Base-by-base conservation (phyloP, 2,113 vertebrate species). In the Rhabdomys dilectus region DNA sequence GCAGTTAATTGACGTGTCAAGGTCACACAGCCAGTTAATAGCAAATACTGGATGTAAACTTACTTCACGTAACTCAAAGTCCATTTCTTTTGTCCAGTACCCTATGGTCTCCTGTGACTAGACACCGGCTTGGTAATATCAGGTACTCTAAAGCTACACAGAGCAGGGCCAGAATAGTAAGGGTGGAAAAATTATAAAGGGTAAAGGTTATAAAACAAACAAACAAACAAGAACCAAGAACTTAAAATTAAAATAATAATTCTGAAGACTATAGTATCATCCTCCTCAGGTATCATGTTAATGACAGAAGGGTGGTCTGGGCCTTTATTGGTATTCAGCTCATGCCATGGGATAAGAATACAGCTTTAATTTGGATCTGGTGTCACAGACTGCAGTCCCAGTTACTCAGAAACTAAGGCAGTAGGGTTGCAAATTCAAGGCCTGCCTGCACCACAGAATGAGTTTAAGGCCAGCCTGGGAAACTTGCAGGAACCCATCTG, bases 151-250 rank as follows among this genome's bases (percentile, higher is more conserved):
- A 13, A 36, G 31, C 0, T 64, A 81, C n/a, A 94, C 0, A 72
- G 80, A 66, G 48, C 39, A 90, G 8, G 58, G 22, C 15, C 70
- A 90, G 75, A 42, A 51, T 31, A 93, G 19, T n/a, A 29, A 94
- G 9, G 21, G 29, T 36, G 8, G 39, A 82, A 91, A 81, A 45
- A 92, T 84, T 93, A 58, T 56, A 62, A 53, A 53, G 12, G 84
- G 42, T 96, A 97, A 97, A 93, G 53, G 56, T 72, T 15, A 82
- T 45, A 45, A 45, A 77, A 81, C 39, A 88, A 31, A 56, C 19
- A 36, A 26, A 82, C 34, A 89, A 82, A 58, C 8, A 80, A 58
- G 10, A 29, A 5, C 34, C 12, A 39, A 26, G 39, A 39, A 39
- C 36, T 24, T 22, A 48, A 91, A 85, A 66, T 12, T 78, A 39